These are phyloP conservation scores for Aphidius gifuensis DNA, from an alignment of 1,140 invertebrate genomes.

Conservation along the genomic window DNA sequence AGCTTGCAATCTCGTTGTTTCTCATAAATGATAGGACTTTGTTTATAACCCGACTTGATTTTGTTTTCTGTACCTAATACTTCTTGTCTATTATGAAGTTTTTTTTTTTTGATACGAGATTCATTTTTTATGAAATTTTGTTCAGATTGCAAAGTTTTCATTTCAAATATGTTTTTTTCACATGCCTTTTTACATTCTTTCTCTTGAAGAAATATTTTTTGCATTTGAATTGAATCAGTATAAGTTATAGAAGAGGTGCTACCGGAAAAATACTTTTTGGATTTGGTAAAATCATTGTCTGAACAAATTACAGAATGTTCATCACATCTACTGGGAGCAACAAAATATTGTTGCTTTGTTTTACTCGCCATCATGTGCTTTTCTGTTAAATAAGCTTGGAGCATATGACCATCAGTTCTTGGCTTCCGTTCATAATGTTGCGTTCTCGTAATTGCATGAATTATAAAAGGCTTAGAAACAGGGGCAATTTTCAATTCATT, in stretches of 20 bases:
- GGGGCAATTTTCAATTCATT: constrained; percentile 60
- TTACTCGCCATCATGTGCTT: constrained; percentile 69
- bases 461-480: constrained; percentile 60
- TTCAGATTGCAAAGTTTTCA: constrained; percentile 30
- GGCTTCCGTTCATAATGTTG: constrained; percentile 59
- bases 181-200: constrained; percentile 28
- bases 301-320: constrained; percentile 27
- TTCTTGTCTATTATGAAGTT: no score
- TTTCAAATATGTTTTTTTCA: constrained; percentile 33
- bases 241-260: constrained; percentile 39
- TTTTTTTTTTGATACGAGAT: no score
- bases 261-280: constrained; percentile 28
- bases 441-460: constrained; percentile 64
- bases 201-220: constrained; percentile 30
- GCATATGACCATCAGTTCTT: constrained; percentile 60
- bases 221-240: constrained; percentile 39
- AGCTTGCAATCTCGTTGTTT: no score
- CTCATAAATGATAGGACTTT: no score
- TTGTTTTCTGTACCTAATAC: no score
- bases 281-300: constrained; percentile 16
- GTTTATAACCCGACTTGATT: no score
- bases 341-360: constrained; percentile 64
- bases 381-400: constrained; percentile 74
- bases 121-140: no score
- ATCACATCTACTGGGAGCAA: constrained; percentile 40